Evolutionary conservation across 2,797 vertebrate species (phyloP), one percentile per base, ranked within the genome.

Genomic region (Tiaroga cobitis): DNA sequence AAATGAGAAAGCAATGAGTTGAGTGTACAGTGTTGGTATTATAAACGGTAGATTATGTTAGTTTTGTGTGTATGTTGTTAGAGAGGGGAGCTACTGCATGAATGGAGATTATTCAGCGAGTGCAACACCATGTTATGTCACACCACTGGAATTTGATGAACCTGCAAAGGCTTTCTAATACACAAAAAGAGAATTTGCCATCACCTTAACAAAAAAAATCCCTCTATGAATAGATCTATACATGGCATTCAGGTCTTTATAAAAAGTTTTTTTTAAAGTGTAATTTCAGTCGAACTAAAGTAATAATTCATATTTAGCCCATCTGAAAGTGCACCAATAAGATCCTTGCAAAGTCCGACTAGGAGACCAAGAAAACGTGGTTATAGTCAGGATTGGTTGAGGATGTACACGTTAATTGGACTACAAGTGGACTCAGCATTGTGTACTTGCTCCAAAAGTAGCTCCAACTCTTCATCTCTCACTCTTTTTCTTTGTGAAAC

Each of bases 111-210:
- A 89, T 81, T 92, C 89, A 93, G 92, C 89, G 87, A 90, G 88
- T 86, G 90, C 32, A 90, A 90, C 91, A 86, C 84, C 85, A 85
- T 90, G 59, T 90, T 90, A 90, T 92, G 90, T 95, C 93, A 94
- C 67, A 81, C 89, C 88, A 81, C 34, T 77, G 92, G 94, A 95
- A 96, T 95, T 94, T 93, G 94, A 95, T 94, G 94, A 95, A 93
- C 87, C 89, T 91, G 93, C 94, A 94, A 89, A 92, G 77, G 87
- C 82, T 93, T 93, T 85, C 5, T 78, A 37, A 51, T 26, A 90
- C 80, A 91, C 77, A 73, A 82, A 84, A 77, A 75, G 74, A 73
- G 32, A 15, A 75, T 75, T 41, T 83, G 73, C 65, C 32, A 83
- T 56, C 24, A 68, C 34, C 43, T 54, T 54, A 11, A n/a, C 16